These are phyloP conservation scores for Bryconaethiops microstoma DNA, from an alignment of 2,797 vertebrate species.

Conservation along the genomic window DNA sequence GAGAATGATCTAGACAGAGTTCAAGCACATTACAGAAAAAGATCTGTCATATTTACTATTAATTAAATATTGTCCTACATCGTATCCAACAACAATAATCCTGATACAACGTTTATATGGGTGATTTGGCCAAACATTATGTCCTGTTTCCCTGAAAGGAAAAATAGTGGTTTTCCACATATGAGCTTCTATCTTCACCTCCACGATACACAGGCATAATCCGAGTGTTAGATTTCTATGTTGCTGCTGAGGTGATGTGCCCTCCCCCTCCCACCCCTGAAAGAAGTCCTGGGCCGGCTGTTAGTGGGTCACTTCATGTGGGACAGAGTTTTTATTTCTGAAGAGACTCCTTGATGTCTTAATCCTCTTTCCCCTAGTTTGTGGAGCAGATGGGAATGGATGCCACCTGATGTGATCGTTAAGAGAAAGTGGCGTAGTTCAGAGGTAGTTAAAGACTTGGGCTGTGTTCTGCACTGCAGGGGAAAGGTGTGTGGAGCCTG, in stretches of 20 bases:
- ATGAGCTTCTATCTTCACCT: not conserved
- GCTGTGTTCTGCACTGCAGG: not conserved
- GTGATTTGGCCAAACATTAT: too few relatives aligned
- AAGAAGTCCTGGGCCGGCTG: not conserved
- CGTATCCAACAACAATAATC: too few relatives aligned
- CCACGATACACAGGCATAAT: not conserved
- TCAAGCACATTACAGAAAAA: too few relatives aligned
- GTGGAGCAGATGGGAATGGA: not conserved
- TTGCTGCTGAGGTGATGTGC: not conserved
- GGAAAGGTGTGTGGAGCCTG: conserved; percentile 26
- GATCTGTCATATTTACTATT: too few relatives aligned
- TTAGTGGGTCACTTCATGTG: not conserved
- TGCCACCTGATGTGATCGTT: not conserved
- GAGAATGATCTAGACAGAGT: too few relatives aligned
- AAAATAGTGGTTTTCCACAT: too few relatives aligned
- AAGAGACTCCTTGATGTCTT: conserved; percentile 4
- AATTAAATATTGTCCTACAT: too few relatives aligned
- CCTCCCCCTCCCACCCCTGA: too few relatives aligned
- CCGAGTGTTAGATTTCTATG: too few relatives aligned
- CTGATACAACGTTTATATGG: too few relatives aligned
- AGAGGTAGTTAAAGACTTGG: conserved; percentile 1
- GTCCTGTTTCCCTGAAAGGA: too few relatives aligned
- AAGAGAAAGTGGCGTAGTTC: not conserved
- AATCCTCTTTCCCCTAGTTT: not conserved
- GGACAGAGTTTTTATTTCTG: not conserved